Conservation (phyloP, 2,797 vertebrate species). For the Periparus ater region DNA sequence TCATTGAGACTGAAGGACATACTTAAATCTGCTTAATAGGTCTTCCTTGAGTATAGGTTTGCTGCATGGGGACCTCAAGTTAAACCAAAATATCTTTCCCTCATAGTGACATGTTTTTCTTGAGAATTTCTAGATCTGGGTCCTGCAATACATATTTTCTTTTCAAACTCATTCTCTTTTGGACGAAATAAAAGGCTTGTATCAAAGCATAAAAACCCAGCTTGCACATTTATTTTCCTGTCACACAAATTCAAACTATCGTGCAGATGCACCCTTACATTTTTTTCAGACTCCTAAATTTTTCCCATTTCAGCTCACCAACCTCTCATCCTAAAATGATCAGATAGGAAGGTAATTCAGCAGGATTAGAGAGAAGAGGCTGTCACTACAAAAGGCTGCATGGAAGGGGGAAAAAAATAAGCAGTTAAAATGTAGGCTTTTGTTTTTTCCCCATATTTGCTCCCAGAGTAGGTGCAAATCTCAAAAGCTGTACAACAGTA, state of each 20-base stretch:
- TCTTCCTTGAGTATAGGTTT: neutral
- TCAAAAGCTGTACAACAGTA: neutral
- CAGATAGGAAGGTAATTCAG: neutral
- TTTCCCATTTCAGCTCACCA: neutral
- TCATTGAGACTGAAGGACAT: neutral
- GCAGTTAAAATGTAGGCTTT: fast-evolving
- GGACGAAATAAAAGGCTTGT: neutral
- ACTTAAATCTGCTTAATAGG: neutral
- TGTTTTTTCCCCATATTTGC: neutral
- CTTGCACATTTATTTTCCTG: neutral
- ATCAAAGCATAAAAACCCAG: neutral
- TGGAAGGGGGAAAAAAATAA: fast-evolving
- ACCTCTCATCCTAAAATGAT: neutral
- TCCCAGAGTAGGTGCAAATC: neutral
- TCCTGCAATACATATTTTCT: neutral
- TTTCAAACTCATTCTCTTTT: neutral
- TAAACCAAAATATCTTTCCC: neutral
- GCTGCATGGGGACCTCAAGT: neutral
- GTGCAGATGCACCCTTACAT: neutral
- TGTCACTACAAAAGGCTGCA: neutral
- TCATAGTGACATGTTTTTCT: neutral
- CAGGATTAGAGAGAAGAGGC: neutral
- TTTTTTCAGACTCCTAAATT: neutral
- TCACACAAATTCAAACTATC: neutral
- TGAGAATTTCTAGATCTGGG: neutral